Evolutionary conservation across 2,113 vertebrate species (phyloP).

Genomic region (Cyprichromis sp.): DNA sequence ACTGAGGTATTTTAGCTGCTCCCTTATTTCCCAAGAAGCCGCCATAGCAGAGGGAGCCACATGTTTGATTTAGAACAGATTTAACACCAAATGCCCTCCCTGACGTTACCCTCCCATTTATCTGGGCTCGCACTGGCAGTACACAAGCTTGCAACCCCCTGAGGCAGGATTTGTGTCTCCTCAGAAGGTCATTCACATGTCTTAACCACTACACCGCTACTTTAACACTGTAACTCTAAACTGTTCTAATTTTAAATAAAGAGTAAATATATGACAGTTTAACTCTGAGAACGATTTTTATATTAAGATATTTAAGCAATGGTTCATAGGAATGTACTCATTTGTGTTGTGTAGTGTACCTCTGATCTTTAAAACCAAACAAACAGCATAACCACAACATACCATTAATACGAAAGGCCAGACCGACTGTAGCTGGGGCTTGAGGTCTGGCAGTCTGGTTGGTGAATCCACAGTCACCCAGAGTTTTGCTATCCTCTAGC

Average conservation of each 20-base stretch:
- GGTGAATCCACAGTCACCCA: constrained; percentile 89
- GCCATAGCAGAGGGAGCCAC: not conserved
- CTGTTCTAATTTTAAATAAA: not conserved
- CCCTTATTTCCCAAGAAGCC: not conserved
- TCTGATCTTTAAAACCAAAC: not conserved
- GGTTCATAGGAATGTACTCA: not conserved
- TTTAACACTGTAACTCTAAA: not conserved
- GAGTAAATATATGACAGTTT: not conserved
- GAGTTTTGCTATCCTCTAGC: constrained; percentile 82
- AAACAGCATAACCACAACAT: not conserved
- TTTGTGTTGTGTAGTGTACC: not conserved
- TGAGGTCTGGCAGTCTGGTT: constrained; percentile 88
- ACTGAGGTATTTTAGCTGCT: not conserved
- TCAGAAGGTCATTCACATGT: not conserved
- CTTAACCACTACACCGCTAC: not conserved
- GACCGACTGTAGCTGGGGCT: constrained; percentile 85
- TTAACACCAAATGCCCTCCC: not conserved
- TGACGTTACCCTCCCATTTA: not conserved
- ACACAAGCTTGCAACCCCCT: not conserved
- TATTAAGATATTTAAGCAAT: not conserved
- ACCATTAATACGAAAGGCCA: constrained; percentile 82
- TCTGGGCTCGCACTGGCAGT: not conserved
- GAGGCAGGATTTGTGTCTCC: not conserved
- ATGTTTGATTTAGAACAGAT: not conserved
- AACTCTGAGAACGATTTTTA: not conserved